These are phyloP conservation scores for Oopsacas minuta DNA, from an alignment of 37 sponge, comb jelly and placozoan genomes.

Conservation along the genomic window DNA sequence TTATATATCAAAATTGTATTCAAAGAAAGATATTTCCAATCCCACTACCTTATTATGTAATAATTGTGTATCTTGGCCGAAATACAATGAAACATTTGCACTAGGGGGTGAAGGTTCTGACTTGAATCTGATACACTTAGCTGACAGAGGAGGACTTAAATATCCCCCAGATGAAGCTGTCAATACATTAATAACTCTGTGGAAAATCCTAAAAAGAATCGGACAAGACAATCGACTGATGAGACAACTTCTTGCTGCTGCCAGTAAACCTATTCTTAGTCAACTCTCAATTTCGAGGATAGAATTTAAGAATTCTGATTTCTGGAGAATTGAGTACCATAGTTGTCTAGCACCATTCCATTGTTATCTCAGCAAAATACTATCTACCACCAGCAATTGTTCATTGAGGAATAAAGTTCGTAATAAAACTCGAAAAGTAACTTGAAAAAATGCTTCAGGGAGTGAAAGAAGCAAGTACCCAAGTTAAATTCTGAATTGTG, in stretches of 20 bases:
- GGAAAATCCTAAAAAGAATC: not conserved
- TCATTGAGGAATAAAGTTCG: constrained; percentile 2
- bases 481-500: not conserved
- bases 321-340: not conserved
- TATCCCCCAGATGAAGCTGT: not conserved
- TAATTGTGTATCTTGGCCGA: not conserved
- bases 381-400: constrained; percentile 5
- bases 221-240: no score
- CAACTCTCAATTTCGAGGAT: not conserved
- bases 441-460: not conserved
- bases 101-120: not conserved
- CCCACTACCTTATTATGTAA: not conserved
- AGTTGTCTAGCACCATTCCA: not conserved
- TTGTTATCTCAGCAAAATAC: not conserved
- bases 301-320: not conserved
- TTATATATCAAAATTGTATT: no score
- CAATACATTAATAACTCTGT: not conserved
- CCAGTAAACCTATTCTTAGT: not conserved
- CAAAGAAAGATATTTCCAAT: constrained; percentile 11
- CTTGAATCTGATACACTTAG: not conserved
- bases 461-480: not conserved
- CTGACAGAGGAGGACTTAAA: not conserved
- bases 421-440: not conserved
- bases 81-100: not conserved
- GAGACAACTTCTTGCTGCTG: no score